phyloP scores from a whole-genome alignment of 2,113 vertebrate species.

The Xiphias gladius region DNA sequence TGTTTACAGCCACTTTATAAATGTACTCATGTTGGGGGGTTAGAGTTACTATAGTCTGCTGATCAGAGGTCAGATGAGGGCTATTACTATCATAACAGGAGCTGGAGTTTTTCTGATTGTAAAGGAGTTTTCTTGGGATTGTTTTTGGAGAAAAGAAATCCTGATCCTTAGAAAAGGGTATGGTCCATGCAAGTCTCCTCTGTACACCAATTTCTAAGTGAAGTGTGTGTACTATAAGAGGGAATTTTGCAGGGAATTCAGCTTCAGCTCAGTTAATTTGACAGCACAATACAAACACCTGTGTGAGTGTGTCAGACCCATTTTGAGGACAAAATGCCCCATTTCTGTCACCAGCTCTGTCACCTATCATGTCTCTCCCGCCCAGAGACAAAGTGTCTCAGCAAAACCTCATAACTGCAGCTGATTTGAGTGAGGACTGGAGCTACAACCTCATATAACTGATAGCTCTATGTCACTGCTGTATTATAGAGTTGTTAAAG shows the following conservation, averaged over 20 bases:
- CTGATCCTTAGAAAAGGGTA: background rate
- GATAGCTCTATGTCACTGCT: slow-evolving; percentile 38
- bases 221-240: background rate
- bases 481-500: slow-evolving; percentile 54
- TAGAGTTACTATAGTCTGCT: slow-evolving; percentile 16
- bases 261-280: slow-evolving; percentile 1
- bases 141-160: slow-evolving; percentile 9
- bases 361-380: slow-evolving; percentile 21
- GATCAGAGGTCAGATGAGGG: slow-evolving; percentile 34
- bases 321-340: slow-evolving; percentile 20
- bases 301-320: background rate
- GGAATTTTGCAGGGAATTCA: background rate
- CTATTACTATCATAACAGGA: slow-evolving; percentile 15
- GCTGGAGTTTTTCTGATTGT: slow-evolving; percentile 5
- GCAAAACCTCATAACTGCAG: slow-evolving; percentile 35
- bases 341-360: slow-evolving; percentile 36
- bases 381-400: slow-evolving; percentile 40
- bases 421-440: slow-evolving; percentile 17
- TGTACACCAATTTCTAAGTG: background rate
- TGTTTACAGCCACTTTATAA: slow-evolving; percentile 65
- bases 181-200: background rate
- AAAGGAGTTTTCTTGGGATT: slow-evolving; percentile 1
- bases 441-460: slow-evolving; percentile 38
- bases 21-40: slow-evolving; percentile 24
- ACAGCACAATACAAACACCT: background rate